Evolutionary conservation across 2,113 vertebrate species (phyloP), one percentile per base, ranked within the genome.

Genomic region (Ardeotis arabs): DNA sequence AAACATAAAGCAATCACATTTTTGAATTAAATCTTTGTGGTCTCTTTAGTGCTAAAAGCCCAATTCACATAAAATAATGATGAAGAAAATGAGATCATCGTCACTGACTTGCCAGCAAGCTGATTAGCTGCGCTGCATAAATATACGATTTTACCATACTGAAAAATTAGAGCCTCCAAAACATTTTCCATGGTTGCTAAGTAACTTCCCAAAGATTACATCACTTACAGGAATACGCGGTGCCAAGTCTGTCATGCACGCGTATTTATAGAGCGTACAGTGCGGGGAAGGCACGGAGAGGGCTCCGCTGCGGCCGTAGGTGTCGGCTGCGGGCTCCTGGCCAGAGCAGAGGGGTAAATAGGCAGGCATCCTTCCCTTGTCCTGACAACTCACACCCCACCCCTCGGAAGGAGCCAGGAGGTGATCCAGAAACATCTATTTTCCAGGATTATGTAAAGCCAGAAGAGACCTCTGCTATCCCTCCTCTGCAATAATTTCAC

Each of bases 1-100:
- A 96, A 98, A 96, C 97, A 93, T 84, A 92, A 96, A 97, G 97
- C 97, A 73, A 93, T 82, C 66, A 68, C 92, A 80, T 95, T 93
- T 90, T 90, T 97, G 97, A 98, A 98, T 98, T 96, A 96, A 95
- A 97, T 97, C 97, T 97, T 98, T 98, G 98, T 97, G 96, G 96
- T 84, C 97, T 97, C 97, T 91, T 97, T 93, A 75, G 96, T 69
- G 97, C 97, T 95, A 92, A 97, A 97, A 97, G 97, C 86, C 96
- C 97, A 74, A 96, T 95, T 97, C 97, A 79, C 97, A 98, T 97
- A 89, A 97, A 98, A 97, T 96, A 97, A 97, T 97, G 98, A 97
- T 97, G 97, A 98, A 97, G 97, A 96, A 96, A 97, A 97, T 98
- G 98, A 98, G 97, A 87, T 97, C 97, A 97, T 94, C 70, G 72